Percentiles rank a stretch among this genome's conserved stretches.
Conservation (phyloP, 2,113 vertebrate species). For the Alethe castanea region DNA sequence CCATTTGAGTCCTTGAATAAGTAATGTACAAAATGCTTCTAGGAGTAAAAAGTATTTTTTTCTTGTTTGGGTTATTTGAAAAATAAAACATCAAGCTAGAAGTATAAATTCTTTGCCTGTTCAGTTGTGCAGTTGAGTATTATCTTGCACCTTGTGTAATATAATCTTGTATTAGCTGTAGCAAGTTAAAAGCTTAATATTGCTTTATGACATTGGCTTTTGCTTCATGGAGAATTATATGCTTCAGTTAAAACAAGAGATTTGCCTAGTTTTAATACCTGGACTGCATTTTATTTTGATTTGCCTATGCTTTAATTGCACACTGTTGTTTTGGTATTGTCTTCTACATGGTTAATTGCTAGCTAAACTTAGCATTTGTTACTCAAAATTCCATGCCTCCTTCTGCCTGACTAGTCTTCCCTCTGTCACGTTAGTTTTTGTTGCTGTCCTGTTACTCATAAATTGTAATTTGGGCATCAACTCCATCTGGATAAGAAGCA, state of each 20-base stretch:
- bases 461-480: neutral
- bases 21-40: neutral
- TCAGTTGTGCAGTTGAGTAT: neutral
- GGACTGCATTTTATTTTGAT: neutral
- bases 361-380: neutral
- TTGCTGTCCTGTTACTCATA: neutral
- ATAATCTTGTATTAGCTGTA: neutral
- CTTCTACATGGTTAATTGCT: neutral
- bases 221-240: neutral
- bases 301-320: neutral
- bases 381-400: neutral
- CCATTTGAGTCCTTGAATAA: neutral
- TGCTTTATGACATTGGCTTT: neutral
- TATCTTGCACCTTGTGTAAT: neutral
- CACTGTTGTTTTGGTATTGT: neutral
- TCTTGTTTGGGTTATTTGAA: neutral
- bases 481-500: neutral
- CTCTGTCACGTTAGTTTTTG: neutral
- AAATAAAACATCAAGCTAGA: neutral
- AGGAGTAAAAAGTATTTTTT: neutral
- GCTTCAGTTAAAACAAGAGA: neutral
- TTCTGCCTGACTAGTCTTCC: neutral
- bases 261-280: neutral
- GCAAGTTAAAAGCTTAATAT: neutral
- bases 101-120: neutral